phyloP scores from a whole-genome alignment of 2,888 invertebrate species.

The Rambutsinella grinnellia region DNA sequence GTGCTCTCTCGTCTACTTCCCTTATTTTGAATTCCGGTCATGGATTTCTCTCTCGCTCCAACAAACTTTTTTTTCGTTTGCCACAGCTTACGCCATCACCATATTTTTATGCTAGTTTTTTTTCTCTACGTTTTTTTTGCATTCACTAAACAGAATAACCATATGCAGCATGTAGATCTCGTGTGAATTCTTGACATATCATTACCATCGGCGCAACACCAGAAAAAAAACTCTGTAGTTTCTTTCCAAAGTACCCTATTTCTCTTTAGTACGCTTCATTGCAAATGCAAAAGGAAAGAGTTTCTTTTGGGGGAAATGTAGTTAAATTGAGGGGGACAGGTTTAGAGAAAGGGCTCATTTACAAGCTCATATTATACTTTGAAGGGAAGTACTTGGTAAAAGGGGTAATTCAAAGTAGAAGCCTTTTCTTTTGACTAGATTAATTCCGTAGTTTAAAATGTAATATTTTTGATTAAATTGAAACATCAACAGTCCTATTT shows the following conservation, averaged over 20 bases:
- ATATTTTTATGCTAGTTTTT: slow-evolving; percentile 30
- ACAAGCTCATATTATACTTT: no score
- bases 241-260: slow-evolving; percentile 4
- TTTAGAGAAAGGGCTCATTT: no score
- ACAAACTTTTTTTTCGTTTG: slow-evolving; percentile 37
- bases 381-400: no score
- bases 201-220: slow-evolving; percentile 9
- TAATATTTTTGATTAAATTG: no score
- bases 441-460: no score
- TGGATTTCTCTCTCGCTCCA: slow-evolving; percentile 46
- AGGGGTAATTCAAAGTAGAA: no score
- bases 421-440: no score
- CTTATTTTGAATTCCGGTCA: slow-evolving; percentile 40
- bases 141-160: slow-evolving; percentile 22
- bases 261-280: background rate
- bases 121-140: slow-evolving; percentile 1
- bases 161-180: slow-evolving; percentile 31
- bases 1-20: slow-evolving; percentile 24
- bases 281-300: no score
- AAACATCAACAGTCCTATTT: no score
- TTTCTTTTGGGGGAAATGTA: no score
- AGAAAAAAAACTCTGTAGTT: background rate
- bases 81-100: slow-evolving; percentile 10
- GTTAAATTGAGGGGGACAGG: no score
- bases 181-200: slow-evolving; percentile 40